Evolutionary conservation across 92 coral and sea anemone species (phyloP), one percentile per base, ranked within the genome.

Genomic region (Epizoanthus rinbou): DNA sequence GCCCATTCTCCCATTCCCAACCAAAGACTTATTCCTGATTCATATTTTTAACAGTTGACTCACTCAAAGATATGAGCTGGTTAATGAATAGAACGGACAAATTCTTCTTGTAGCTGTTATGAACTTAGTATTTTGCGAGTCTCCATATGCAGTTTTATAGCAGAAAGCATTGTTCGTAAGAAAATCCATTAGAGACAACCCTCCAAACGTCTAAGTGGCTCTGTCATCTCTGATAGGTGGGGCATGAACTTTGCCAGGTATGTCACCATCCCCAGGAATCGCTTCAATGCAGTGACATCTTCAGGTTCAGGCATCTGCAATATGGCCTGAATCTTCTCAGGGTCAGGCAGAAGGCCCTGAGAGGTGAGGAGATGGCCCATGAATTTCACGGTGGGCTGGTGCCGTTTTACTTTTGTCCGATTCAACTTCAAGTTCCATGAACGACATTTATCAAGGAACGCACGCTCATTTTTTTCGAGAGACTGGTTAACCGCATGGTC

Each of bases 351-450:
- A 41, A 83, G 69, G 25, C 93, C 86, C 45, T 87, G 72, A 15
- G 93, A 66, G 24, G 86, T 90, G 62, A 84, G 90, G 18, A 88
- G 86, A 39, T 90, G 93, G 56, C 88, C 85, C 90, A 90, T 83
- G 64, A 82, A 86, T 60, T 66, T 68, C 41, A 90, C 88, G 8
- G 73, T 23, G 17, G 85, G 4, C 78, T 87, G 88, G 18, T 43
- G 71, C 70, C 79, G 83, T 72, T 57, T 75, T 64, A 83, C 86
- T 68, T 87, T 90, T 22, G 50, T 74, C 80, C 75, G 86, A 78
- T 86, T 86, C 65, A 90, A 73, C 71, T 73, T 83, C 78, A 90
- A 21, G 84, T 87, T 65, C 90, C 93, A 86, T 81, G 65, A 45
- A 8, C 90, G 76, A 79, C 93, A 90, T 74, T 83, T 90, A 68